A percentile compares a stretch with the other conserved stretches of the same genome.
phyloP scores from a whole-genome alignment of 2,888 invertebrate genomes.

The Steinernema carpocapsae region DNA sequence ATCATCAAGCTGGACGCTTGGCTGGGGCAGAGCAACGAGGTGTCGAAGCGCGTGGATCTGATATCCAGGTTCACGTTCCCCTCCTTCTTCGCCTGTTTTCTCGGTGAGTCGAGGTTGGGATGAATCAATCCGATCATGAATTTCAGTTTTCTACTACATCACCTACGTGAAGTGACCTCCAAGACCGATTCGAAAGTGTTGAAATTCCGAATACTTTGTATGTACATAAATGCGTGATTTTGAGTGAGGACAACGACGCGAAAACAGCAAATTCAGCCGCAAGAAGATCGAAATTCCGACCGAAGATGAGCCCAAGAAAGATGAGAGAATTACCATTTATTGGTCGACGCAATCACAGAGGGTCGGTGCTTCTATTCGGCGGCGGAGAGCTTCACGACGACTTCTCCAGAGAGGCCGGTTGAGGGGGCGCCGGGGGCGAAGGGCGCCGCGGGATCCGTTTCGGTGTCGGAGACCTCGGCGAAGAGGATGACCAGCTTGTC shows the following conservation, averaged over 20 bases:
- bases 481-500: slow-evolving; percentile 54
- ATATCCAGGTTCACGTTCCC: slow-evolving; percentile 62
- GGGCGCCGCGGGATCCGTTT: slow-evolving; percentile 44
- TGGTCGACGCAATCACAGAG: background rate
- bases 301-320: too few relatives aligned
- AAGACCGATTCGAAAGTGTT: background rate
- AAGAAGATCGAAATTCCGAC: too few relatives aligned
- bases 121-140: background rate
- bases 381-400: slow-evolving; percentile 54
- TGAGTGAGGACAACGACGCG: too few relatives aligned
- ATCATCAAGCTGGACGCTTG: slow-evolving; percentile 39
- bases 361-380: slow-evolving; percentile 47
- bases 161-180: slow-evolving; percentile 52
- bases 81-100: slow-evolving; percentile 46
- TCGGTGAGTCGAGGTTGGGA: slow-evolving; percentile 34
- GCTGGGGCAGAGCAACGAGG: slow-evolving; percentile 50
- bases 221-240: slow-evolving; percentile 20
- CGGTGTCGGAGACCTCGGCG: slow-evolving; percentile 43
- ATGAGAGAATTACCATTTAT: background rate
- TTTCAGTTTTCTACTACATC: slow-evolving; percentile 65
- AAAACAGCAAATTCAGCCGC: too few relatives aligned
- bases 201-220: background rate
- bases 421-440: slow-evolving; percentile 46
- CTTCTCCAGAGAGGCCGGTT: slow-evolving; percentile 50
- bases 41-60: slow-evolving; percentile 65